These are phyloP conservation scores for Druon quercuslanigerum DNA, from an alignment of 1,140 invertebrate genomes.

Conservation along the genomic window DNA sequence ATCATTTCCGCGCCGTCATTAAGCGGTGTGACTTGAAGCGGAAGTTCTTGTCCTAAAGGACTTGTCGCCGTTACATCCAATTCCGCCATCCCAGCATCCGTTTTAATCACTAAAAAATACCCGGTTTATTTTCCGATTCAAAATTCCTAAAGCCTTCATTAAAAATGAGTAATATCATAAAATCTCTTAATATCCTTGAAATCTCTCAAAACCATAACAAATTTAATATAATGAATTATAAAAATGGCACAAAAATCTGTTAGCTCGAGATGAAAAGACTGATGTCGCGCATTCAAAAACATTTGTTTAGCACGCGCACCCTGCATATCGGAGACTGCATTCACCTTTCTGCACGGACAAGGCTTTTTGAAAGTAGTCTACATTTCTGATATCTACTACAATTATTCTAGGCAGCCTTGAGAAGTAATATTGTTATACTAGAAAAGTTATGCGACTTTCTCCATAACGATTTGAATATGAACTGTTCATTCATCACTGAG, in stretches of 20 bases:
- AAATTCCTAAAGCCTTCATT: background rate
- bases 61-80: conserved; percentile 92
- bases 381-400: conserved; percentile 58
- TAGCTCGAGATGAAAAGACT: background rate
- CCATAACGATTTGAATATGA: conserved; percentile 36
- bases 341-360: conserved; percentile 47
- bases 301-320: conserved; percentile 47
- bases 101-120: conserved; percentile 84
- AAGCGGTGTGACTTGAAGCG: conserved; percentile 86
- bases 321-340: conserved; percentile 48
- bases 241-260: background rate
- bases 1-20: conserved; percentile 86
- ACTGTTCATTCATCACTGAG: background rate
- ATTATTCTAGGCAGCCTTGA: conserved; percentile 62
- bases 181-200: conserved; percentile 21
- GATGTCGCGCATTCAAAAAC: background rate
- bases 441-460: conserved; percentile 63
- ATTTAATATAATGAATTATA: no score
- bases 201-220: conserved; percentile 28
- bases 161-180: conserved; percentile 23
- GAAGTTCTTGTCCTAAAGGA: conserved; percentile 90
- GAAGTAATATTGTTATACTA: conserved; percentile 51
- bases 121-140: background rate
- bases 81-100: conserved; percentile 92
- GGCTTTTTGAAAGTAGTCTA: conserved; percentile 68